phyloP scores from a whole-genome alignment of 2,888 invertebrate species.

The Anthophora plumipes region DNA sequence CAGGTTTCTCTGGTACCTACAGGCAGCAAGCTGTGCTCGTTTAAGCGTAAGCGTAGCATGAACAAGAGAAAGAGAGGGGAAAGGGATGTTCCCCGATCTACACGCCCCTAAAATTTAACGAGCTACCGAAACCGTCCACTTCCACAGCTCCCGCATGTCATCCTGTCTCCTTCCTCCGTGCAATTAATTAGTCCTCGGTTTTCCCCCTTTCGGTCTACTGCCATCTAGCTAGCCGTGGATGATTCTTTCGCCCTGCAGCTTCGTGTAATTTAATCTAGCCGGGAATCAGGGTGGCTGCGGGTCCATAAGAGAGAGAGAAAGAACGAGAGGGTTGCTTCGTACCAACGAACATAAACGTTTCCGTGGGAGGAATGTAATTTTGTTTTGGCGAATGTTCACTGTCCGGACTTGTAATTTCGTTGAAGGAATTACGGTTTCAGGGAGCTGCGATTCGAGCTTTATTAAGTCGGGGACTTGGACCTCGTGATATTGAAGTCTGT shows the following conservation, averaged over 20 bases:
- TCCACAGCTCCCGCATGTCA: conserved; percentile 71
- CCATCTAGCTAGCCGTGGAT: conserved; percentile 25
- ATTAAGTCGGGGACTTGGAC: conserved; percentile 17
- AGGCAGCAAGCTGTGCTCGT: conserved; percentile 59
- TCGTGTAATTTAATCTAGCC: conserved; percentile 66
- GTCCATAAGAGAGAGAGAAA: conserved; percentile 4
- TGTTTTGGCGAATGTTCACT: conserved; percentile 30
- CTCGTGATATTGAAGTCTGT: neutral
- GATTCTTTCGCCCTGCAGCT: conserved; percentile 50
- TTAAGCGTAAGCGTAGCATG: conserved; percentile 58
- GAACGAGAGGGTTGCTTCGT: conserved; percentile 4
- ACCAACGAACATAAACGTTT: conserved; percentile 29
- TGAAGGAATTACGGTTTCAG: conserved; percentile 47
- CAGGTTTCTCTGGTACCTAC: conserved; percentile 60
- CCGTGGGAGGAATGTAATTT: conserved; percentile 49
- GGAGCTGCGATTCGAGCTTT: conserved; percentile 16
- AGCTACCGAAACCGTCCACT: conserved; percentile 67
- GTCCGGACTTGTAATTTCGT: conserved; percentile 31
- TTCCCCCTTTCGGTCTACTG: conserved; percentile 29
- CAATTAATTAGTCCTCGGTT: conserved; percentile 69
- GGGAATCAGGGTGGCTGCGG: conserved; percentile 62
- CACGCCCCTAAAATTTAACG: conserved; percentile 78
- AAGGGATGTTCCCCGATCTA: conserved; percentile 58
- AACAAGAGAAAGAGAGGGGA: neutral
- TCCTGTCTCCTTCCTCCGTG: conserved; percentile 59